These are phyloP conservation scores for Epirrhoe tristata DNA, from an alignment of 2,888 invertebrate genomes.

Conservation along the genomic window DNA sequence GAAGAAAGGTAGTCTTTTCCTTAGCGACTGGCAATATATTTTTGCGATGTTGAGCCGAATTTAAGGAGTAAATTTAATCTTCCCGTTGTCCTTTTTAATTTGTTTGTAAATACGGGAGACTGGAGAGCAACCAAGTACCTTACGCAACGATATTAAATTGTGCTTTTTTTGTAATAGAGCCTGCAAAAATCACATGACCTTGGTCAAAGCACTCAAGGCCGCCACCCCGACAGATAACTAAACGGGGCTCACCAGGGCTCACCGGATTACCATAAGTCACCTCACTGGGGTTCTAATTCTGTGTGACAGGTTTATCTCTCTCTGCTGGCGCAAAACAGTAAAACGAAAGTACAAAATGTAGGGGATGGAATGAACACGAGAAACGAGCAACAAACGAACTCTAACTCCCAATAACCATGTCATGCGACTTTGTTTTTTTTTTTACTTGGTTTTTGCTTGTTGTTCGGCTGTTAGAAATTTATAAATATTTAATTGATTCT, in stretches of 20 bases:
- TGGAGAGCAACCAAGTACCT: background rate
- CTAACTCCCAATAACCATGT: background rate
- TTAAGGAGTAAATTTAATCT: constrained; percentile 17
- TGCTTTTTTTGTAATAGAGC: constrained; percentile 37
- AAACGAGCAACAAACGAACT: background rate
- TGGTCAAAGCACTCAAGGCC: constrained; percentile 57
- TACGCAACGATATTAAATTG: background rate
- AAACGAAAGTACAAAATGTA: constrained; percentile 18
- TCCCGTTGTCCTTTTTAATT: constrained; percentile 21
- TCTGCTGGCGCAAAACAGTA: constrained; percentile 18
- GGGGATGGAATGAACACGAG: constrained; percentile 1
- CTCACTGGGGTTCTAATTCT: constrained; percentile 45
- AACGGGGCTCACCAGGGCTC: constrained; percentile 35
- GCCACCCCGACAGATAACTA: constrained; percentile 39
- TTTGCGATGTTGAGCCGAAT: constrained; percentile 15
- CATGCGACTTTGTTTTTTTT: background rate
- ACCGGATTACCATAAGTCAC: constrained; percentile 49
- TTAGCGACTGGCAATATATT: constrained; percentile 23
- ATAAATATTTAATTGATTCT: constrained; percentile 1
- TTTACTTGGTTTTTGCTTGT: background rate
- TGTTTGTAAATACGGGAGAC: background rate
- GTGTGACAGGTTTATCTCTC: constrained; percentile 41
- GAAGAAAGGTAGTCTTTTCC: constrained; percentile 9
- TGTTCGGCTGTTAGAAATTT: background rate
- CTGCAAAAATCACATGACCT: constrained; percentile 49